Conservation (phyloP, 2,113 vertebrate species). For the Sinocyclocheilus anshuiensis region DNA sequence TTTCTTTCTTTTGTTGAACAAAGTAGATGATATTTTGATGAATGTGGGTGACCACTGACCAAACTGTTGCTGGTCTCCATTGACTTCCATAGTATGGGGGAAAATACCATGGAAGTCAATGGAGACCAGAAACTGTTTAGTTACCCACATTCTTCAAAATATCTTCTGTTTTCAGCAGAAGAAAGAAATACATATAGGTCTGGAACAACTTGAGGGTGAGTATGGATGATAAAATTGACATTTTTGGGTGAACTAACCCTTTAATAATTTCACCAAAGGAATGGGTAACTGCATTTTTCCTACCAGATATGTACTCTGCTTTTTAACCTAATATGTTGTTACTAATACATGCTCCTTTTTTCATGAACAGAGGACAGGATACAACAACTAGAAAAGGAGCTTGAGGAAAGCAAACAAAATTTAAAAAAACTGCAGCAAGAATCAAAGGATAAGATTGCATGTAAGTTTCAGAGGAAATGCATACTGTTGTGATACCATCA, state of each 20-base stretch:
- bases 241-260: too few relatives aligned
- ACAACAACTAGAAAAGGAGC: neutral
- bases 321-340: neutral
- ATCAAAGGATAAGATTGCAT: neutral
- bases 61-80: too few relatives aligned
- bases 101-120: too few relatives aligned
- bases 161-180: too few relatives aligned
- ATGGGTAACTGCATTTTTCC: neutral
- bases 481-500: neutral
- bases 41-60: too few relatives aligned
- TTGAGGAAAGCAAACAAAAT: neutral
- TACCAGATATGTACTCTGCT: neutral
- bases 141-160: too few relatives aligned
- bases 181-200: too few relatives aligned
- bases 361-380: constrained; percentile 11
- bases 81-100: too few relatives aligned
- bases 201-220: too few relatives aligned
- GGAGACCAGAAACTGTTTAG: too few relatives aligned
- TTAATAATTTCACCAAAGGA: neutral
- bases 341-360: neutral
- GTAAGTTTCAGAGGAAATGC: constrained; percentile 6
- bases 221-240: neutral
- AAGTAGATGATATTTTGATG: too few relatives aligned
- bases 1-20: too few relatives aligned
- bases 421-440: neutral